These are phyloP conservation scores for Agelaius phoeniceus DNA, from an alignment of 2,113 vertebrate genomes.

Conservation along the genomic window DNA sequence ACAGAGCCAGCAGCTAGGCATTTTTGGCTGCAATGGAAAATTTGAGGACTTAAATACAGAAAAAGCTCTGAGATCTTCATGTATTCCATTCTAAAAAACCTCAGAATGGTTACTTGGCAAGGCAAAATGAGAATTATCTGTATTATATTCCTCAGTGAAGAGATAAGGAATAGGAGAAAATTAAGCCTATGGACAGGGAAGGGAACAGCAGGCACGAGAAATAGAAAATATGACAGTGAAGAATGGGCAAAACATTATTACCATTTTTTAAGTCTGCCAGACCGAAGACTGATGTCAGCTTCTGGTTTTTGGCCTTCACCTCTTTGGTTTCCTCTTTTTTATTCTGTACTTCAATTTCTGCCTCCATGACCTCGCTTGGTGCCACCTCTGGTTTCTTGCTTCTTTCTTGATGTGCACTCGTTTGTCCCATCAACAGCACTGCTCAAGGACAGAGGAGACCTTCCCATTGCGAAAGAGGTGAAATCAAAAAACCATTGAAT, in stretches of 20 bases:
- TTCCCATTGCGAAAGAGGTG: not conserved
- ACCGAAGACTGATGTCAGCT: not conserved
- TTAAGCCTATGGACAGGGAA: not conserved
- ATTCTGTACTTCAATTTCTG: not conserved
- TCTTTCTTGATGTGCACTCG: not conserved
- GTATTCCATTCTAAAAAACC: not conserved
- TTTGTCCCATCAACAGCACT: constrained; percentile 11
- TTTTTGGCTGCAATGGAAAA: not conserved
- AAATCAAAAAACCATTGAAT: not conserved
- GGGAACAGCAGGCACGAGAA: not conserved
- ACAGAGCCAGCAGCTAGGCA: not conserved
- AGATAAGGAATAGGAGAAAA: not conserved
- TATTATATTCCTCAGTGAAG: not conserved
- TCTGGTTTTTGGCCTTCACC: not conserved
- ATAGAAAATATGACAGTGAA: not conserved
- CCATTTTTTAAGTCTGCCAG: constrained; percentile 63
- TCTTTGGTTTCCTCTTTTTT: not conserved
- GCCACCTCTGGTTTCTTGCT: not conserved
- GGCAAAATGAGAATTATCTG: not conserved
- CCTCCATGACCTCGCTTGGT: not conserved
- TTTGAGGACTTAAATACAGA: not conserved
- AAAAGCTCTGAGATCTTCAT: not conserved
- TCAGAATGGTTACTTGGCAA: not conserved
- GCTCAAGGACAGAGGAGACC: not conserved
- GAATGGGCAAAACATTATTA: not conserved